Evolutionary conservation across 2,113 vertebrate genomes (phyloP), one percentile per base, ranked within the genome.

Genomic region (Ardeotis arabs): DNA sequence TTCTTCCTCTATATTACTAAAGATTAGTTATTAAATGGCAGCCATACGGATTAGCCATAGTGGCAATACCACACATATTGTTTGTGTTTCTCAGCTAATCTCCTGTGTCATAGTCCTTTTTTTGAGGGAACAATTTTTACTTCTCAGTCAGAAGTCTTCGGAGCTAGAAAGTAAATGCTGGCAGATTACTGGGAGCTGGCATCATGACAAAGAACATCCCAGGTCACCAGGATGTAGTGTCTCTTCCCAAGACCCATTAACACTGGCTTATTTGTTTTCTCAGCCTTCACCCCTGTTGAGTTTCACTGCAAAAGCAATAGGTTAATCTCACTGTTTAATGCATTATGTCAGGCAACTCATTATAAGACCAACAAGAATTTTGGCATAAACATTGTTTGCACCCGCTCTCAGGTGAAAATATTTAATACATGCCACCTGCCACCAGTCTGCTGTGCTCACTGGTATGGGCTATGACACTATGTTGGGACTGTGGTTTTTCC

Each of bases 21-120:
- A 80, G 50, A 78, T 79, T 59, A 92, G 28, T 55, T 68, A 93
- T n/a, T 89, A 87, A 86, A 86, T 58, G 24, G n/a, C 63, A 93
- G 28, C 35, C 17, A 31, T 15, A 15, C 4, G 7, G 37, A 79
- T 84, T 84, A 85, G 35, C 37, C 49, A 75, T 10, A 45, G 20
- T 18, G 73, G 21, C n/a, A 68, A 66, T 41, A 87, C 27, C 13
- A 13, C 25, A 68, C 1, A 12, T 45, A 66, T 16, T 33, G 53
- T 37, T 82, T 12, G 7, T 33, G 62, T 89, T 74, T 66, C 70
- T 72, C 58, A 63, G 53, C 14, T 82, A 80, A 92, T 83, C 50
- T 66, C 66, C 44, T 53, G 31, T 52, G 68, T 58, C 31, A 25
- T 5, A 29, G n/a, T 25, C 33, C 19, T 70, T 80, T n/a, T 56